These are phyloP conservation scores for Monoplex corrugatus DNA, from an alignment of 2,888 invertebrate genomes.

Conservation along the genomic window DNA sequence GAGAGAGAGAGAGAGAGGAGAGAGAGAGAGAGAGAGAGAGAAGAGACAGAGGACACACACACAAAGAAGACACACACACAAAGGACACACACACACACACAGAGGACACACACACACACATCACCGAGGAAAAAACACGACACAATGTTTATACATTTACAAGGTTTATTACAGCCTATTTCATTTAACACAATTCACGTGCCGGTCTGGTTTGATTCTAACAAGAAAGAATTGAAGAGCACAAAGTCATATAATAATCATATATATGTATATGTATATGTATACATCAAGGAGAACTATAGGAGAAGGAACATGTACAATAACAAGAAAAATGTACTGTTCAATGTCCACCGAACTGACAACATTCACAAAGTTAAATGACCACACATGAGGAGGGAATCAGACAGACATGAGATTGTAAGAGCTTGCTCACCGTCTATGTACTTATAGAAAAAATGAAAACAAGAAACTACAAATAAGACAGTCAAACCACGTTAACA, in stretches of 20 bases:
- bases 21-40: background rate
- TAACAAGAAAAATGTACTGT: background rate
- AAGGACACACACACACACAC: background rate
- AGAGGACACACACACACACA: constrained; percentile 19
- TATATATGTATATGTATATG: no score
- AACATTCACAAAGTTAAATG: no score
- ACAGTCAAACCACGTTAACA: no score
- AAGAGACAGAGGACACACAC: background rate
- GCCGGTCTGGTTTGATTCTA: background rate
- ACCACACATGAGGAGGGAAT: no score
- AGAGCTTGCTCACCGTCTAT: no score
- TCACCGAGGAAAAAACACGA: background rate
- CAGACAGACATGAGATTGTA: no score
- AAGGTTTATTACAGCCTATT: constrained; percentile 35
- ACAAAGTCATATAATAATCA: background rate
- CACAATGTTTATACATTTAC: background rate
- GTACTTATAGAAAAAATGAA: no score
- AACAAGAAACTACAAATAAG: no score
- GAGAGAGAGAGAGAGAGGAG: background rate
- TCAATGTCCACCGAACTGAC: background rate
- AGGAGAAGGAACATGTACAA: background rate
- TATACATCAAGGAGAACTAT: background rate
- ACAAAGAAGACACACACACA: background rate
- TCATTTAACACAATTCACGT: constrained; percentile 9
- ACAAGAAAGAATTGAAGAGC: background rate